phyloP scores from a whole-genome alignment of 2,888 invertebrate genomes.

The Bugula neritina region DNA sequence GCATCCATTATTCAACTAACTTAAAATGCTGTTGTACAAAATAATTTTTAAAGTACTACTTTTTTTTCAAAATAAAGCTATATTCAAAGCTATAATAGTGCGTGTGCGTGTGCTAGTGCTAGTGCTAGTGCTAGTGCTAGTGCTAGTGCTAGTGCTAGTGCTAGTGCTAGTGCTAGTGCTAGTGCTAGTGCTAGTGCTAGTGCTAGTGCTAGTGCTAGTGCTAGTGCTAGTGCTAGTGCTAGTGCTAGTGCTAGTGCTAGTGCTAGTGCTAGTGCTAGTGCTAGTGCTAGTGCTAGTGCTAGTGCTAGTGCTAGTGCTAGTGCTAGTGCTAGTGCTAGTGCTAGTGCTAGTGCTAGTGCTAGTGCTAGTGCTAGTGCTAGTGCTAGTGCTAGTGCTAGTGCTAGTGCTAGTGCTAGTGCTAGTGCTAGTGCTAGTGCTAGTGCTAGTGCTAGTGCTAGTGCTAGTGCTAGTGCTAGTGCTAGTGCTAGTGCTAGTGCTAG shows the following conservation, averaged over 20 bases:
- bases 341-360: slow-evolving; percentile 1
- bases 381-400: slow-evolving; percentile 1
- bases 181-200: slow-evolving; percentile 6
- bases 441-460: slow-evolving; percentile 6
- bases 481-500: slow-evolving; percentile 6
- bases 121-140: slow-evolving; percentile 6
- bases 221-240: slow-evolving; percentile 6
- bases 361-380: slow-evolving; percentile 6
- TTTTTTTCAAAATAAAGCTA: too few species aligned
- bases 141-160: slow-evolving; percentile 6
- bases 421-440: slow-evolving; percentile 6
- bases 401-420: slow-evolving; percentile 6
- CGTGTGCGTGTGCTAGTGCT: not conserved
- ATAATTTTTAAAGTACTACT: too few species aligned
- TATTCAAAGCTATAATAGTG: too few species aligned
- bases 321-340: slow-evolving; percentile 6
- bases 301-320: slow-evolving; percentile 1
- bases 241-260: slow-evolving; percentile 1
- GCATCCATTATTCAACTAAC: too few species aligned
- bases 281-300: slow-evolving; percentile 6
- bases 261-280: slow-evolving; percentile 1
- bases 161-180: slow-evolving; percentile 6
- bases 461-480: slow-evolving; percentile 6
- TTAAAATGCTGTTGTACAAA: too few species aligned
- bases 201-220: slow-evolving; percentile 6